phyloP scores from a whole-genome alignment of 1,140 invertebrate species.

The Drepana arcuata region DNA sequence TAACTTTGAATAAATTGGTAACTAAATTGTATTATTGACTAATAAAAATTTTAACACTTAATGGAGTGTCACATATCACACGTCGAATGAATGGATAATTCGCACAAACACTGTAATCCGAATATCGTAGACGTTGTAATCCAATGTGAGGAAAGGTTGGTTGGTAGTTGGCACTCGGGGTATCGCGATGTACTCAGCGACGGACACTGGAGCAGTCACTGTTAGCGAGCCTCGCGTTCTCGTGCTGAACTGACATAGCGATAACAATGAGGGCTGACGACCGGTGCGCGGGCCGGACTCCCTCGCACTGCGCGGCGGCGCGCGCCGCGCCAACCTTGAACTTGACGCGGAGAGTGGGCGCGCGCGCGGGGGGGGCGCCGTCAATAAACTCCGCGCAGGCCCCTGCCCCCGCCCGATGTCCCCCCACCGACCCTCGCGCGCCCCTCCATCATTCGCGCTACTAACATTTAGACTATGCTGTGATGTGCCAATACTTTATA shows the following conservation, averaged over 20 bases:
- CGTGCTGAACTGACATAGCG: constrained; percentile 57
- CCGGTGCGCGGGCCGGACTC: constrained; percentile 69
- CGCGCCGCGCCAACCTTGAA: constrained; percentile 80
- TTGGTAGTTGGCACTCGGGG: too few relatives aligned
- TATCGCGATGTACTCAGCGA: constrained; percentile 29
- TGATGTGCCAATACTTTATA: too few relatives aligned
- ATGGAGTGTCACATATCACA: constrained; percentile 60
- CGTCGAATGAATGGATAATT: constrained; percentile 23
- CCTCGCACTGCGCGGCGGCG: constrained; percentile 74
- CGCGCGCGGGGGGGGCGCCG: constrained; percentile 38
- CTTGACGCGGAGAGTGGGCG: constrained; percentile 72
- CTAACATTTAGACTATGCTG: not conserved
- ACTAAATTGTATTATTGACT: constrained; percentile 39
- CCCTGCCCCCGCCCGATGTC: constrained; percentile 41
- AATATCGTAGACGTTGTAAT: constrained; percentile 33
- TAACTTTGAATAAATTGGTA: constrained; percentile 61
- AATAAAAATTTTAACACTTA: constrained; percentile 25
- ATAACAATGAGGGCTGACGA: constrained; percentile 69
- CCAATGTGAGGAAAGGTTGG: constrained; percentile 39
- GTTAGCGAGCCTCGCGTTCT: constrained; percentile 48
- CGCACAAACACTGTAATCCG: constrained; percentile 61
- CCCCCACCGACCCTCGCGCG: constrained; percentile 13
- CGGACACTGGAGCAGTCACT: constrained; percentile 25
- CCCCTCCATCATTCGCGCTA: constrained; percentile 3
- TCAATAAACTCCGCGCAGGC: constrained; percentile 68